Conservation (phyloP, 2,888 invertebrate genomes). For the Laothoe populi region DNA sequence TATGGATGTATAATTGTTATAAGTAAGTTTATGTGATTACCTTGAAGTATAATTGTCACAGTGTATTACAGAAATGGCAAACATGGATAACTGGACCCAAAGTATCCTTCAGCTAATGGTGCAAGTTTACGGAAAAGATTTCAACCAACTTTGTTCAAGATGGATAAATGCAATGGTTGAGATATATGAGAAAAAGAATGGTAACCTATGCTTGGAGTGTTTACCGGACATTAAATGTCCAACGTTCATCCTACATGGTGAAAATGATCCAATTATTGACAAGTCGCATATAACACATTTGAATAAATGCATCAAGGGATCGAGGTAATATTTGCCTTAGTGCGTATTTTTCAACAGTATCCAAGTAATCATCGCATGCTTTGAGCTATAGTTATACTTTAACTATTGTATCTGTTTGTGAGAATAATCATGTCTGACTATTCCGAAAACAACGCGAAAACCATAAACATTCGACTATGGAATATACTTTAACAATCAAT, state of each 20-base stretch:
- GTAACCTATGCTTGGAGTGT: constrained; percentile 89
- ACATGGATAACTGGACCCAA: constrained; percentile 91
- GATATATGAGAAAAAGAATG: constrained; percentile 85
- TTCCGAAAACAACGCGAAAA: too few species aligned
- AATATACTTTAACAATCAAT: too few species aligned
- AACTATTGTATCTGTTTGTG: too few species aligned
- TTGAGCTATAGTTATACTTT: too few species aligned
- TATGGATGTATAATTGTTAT: too few species aligned
- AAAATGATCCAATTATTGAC: constrained; percentile 91
- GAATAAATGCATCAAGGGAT: constrained; percentile 86
- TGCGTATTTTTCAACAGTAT: too few species aligned
- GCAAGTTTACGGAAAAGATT: constrained; percentile 89
- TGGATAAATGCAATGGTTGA: constrained; percentile 88
- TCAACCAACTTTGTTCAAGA: constrained; percentile 87
- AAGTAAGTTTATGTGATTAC: too few species aligned
- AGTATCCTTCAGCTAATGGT: constrained; percentile 90
- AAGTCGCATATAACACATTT: constrained; percentile 90
- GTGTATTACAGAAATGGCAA: constrained; percentile 84
- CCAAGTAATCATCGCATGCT: too few species aligned
- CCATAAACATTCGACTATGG: too few species aligned
- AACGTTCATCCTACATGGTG: constrained; percentile 93
- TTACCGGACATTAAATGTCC: constrained; percentile 88
- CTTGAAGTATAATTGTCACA: neutral
- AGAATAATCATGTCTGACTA: too few species aligned
- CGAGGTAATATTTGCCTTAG: constrained; percentile 86